phyloP scores from a whole-genome alignment of 2,113 vertebrate species.

The Callionymus lyra region DNA sequence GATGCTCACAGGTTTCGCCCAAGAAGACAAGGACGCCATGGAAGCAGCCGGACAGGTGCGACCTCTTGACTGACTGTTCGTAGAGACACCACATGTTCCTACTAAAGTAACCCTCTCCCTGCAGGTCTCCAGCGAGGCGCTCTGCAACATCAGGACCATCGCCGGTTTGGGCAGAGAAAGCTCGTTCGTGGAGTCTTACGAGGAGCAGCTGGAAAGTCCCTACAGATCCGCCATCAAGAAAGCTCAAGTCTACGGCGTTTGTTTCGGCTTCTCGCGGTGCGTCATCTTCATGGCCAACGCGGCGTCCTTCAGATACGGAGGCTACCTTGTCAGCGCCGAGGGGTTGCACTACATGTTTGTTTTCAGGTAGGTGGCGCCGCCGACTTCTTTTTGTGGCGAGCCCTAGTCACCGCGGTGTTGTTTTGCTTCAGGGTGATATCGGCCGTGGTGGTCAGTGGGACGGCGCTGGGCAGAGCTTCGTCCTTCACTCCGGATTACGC shows the following conservation, averaged over 20 bases:
- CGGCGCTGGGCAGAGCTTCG: conserved; percentile 60
- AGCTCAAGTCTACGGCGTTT: conserved; percentile 61
- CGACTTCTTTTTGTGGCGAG: not conserved
- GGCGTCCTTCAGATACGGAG: conserved; percentile 69
- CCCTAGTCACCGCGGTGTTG: not conserved
- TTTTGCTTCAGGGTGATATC: conserved; percentile 57
- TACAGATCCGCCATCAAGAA: conserved; percentile 59
- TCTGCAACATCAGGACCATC: conserved; percentile 69
- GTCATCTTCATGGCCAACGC: conserved; percentile 68
- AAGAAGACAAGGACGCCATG: conserved; percentile 62
- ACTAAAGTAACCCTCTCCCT: not conserved
- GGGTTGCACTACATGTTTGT: conserved; percentile 59
- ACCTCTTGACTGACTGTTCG: too few species aligned
- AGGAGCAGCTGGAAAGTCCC: conserved; percentile 53
- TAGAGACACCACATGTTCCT: not conserved
- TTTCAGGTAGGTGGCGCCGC: conserved; percentile 59
- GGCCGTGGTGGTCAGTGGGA: conserved; percentile 62
- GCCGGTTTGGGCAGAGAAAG: conserved; percentile 67
- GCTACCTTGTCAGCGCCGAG: conserved; percentile 61
- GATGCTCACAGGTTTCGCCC: conserved; percentile 69
- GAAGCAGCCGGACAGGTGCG: conserved; percentile 64
- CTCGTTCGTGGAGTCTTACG: conserved; percentile 59
- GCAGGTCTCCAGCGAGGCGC: conserved; percentile 69
- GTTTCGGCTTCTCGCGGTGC: conserved; percentile 65
- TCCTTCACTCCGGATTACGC: conserved; percentile 70